Evolutionary conservation across 2,888 invertebrate genomes (phyloP).

Genomic region (Drosophila anomalata): DNA sequence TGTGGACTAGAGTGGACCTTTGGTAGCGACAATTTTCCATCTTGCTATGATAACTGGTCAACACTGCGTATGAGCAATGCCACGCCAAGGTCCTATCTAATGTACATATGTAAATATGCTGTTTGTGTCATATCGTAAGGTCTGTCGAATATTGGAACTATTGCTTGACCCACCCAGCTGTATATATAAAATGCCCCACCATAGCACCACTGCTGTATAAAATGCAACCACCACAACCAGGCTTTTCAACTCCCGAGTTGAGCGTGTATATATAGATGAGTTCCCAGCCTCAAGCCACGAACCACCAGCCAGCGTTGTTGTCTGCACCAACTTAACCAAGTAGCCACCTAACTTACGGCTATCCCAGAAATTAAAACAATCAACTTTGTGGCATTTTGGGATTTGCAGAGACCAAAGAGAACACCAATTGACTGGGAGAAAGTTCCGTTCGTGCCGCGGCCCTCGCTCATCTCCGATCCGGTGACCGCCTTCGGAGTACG

Average conservation of each 20-base stretch:
- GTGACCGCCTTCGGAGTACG: conserved; percentile 93
- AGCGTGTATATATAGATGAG: conserved; percentile 26
- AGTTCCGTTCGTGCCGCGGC: conserved; percentile 93
- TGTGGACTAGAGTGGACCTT: conserved; percentile 32
- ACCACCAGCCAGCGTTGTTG: conserved; percentile 44
- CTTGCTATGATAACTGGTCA: not conserved
- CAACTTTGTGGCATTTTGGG: conserved; percentile 74
- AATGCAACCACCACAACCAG: conserved; percentile 19
- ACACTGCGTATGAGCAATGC: conserved; percentile 22
- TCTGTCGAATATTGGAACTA: conserved; percentile 18
- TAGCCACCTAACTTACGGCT: conserved; percentile 48
- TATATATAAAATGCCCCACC: conserved; percentile 40
- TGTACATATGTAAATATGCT: conserved; percentile 30
- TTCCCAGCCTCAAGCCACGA: conserved; percentile 27
- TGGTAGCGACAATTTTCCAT: not conserved
- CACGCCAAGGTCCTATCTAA: conserved; percentile 8
- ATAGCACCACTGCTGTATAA: not conserved
- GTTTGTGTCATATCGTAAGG: conserved; percentile 34
- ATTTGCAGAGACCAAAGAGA: conserved; percentile 82
- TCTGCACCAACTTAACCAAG: conserved; percentile 28
- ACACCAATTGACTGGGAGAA: conserved; percentile 93
- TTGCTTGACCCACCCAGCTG: conserved; percentile 41
- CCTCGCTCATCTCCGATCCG: conserved; percentile 92
- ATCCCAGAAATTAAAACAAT: conserved; percentile 54
- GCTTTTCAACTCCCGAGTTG: conserved; percentile 47